These are phyloP conservation scores for Xyrichtys novacula DNA, from an alignment of 2,797 vertebrate species.

Conservation along the genomic window DNA sequence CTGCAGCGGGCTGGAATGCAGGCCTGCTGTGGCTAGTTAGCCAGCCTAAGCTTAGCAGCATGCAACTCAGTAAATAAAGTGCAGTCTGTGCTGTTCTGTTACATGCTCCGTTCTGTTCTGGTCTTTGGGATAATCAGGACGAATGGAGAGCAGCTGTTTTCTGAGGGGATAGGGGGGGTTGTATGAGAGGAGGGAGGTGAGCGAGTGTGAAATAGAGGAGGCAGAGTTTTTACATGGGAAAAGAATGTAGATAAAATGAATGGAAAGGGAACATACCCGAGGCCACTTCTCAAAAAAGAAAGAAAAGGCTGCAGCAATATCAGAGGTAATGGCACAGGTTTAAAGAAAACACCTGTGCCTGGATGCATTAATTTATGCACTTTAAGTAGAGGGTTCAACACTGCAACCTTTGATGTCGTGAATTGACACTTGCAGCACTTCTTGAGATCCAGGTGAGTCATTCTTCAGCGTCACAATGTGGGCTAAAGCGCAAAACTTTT, in stretches of 20 bases:
- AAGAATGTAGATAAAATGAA: constrained; percentile 72
- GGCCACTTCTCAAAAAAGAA: constrained; percentile 36
- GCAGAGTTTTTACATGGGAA: constrained; percentile 54
- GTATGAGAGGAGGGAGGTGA: constrained; percentile 13
- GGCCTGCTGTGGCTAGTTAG: constrained; percentile 80
- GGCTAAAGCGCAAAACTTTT: constrained; percentile 26
- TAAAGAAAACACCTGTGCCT: constrained; percentile 8
- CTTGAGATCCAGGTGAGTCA: constrained; percentile 53
- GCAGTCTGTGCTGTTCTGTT: constrained; percentile 62
- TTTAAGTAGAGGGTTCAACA: constrained; percentile 36
- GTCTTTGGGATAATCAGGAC: constrained; percentile 69
- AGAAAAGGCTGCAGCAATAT: neutral
- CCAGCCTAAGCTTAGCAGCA: constrained; percentile 60
- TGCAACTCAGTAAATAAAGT: constrained; percentile 68
- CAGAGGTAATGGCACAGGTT: constrained; percentile 36
- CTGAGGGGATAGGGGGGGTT: constrained; percentile 15
- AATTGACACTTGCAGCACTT: constrained; percentile 31
- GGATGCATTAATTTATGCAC: no score
- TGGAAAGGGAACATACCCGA: constrained; percentile 66
- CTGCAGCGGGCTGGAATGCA: constrained; percentile 73
- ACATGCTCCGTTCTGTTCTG: constrained; percentile 69
- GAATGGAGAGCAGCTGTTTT: constrained; percentile 81
- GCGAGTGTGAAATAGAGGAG: constrained; percentile 42
- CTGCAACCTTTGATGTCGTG: constrained; percentile 23
- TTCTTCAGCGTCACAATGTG: constrained; percentile 37